Conservation (phyloP, 2,888 invertebrate species). For the Pandemis corylana region DNA sequence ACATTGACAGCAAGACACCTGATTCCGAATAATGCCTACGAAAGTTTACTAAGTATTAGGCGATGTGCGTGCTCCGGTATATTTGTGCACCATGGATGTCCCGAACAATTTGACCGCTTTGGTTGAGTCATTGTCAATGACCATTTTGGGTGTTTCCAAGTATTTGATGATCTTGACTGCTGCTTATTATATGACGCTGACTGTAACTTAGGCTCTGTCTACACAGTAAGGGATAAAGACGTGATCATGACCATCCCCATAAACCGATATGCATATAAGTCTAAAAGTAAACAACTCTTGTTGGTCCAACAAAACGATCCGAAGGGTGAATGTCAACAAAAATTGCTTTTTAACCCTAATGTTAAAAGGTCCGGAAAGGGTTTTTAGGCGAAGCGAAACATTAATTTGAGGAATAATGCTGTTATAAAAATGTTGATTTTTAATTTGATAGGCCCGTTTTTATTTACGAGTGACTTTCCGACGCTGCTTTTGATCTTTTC, state of each 20-base stretch:
- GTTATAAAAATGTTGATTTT: not conserved
- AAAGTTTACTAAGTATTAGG: too few relatives aligned
- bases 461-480: not conserved
- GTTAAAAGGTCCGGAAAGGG: not conserved
- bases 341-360: constrained; percentile 8
- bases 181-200: too few relatives aligned
- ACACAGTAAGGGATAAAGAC: too few relatives aligned
- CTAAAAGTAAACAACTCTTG: constrained; percentile 2
- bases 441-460: not conserved
- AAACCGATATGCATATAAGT: constrained; percentile 12
- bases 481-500: not conserved
- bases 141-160: too few relatives aligned
- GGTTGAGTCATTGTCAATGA: too few relatives aligned
- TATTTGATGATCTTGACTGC: too few relatives aligned
- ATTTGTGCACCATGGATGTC: too few relatives aligned
- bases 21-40: too few relatives aligned
- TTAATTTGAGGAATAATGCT: not conserved
- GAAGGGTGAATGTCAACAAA: not conserved
- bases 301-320: constrained; percentile 16
- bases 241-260: not conserved
- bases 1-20: too few relatives aligned
- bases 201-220: too few relatives aligned
- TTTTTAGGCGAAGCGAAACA: not conserved
- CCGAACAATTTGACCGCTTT: too few relatives aligned
- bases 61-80: too few relatives aligned